Evolutionary conservation across 2,888 invertebrate species (phyloP).

Genomic region (Eremobia ochroleuca): DNA sequence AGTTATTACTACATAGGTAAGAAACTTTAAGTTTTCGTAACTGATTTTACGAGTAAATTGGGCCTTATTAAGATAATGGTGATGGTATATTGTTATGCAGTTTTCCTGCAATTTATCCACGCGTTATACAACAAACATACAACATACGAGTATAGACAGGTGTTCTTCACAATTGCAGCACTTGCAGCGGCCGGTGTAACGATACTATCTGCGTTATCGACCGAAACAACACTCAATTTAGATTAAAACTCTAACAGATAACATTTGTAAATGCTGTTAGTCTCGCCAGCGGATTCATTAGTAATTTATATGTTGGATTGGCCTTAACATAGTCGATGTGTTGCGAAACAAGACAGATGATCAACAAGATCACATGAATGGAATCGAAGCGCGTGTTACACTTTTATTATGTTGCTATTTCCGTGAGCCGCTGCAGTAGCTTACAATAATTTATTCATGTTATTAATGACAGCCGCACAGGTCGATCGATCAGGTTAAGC

Average conservation of each 20-base stretch:
- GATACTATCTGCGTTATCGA: constrained; percentile 86
- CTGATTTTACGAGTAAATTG: constrained; percentile 54
- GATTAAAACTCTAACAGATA: constrained; percentile 71
- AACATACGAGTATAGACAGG: constrained; percentile 64
- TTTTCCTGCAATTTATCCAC: constrained; percentile 61
- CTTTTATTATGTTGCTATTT: constrained; percentile 46
- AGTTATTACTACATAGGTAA: constrained; percentile 29
- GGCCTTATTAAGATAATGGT: constrained; percentile 54
- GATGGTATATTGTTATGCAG: constrained; percentile 63
- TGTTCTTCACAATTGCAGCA: constrained; percentile 68
- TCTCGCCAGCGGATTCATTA: constrained; percentile 79
- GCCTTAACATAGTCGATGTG: constrained; percentile 75
- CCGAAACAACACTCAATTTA: constrained; percentile 80
- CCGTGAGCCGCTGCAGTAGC: constrained; percentile 23
- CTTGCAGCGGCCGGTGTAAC: constrained; percentile 62
- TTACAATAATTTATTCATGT: constrained; percentile 37
- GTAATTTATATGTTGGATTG: constrained; percentile 71
- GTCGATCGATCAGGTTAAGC: no score
- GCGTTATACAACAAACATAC: constrained; percentile 72
- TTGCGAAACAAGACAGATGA: constrained; percentile 74
- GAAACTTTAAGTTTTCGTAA: constrained; percentile 19
- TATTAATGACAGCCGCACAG: no score
- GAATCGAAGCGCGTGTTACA: constrained; percentile 69
- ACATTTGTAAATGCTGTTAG: constrained; percentile 78
- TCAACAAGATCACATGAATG: constrained; percentile 78